Conservation (phyloP, 2,113 vertebrate species). For the Speoplatyrhinus poulsoni region DNA sequence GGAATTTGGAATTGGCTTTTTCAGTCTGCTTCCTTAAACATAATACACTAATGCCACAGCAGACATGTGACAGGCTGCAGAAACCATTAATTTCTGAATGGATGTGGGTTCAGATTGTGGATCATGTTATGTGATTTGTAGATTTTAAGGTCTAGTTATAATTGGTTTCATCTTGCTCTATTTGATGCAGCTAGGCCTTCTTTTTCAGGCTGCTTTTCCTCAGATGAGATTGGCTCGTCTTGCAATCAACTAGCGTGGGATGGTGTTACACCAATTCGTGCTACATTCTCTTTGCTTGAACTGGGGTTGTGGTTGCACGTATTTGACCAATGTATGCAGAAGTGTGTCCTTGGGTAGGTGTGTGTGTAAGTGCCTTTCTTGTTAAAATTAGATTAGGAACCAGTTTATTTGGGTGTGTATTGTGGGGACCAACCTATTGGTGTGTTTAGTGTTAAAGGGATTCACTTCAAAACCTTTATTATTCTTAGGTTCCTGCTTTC, state of each 20-base stretch:
- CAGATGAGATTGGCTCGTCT: neutral
- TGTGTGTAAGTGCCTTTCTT: no score
- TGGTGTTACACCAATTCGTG: constrained; percentile 3
- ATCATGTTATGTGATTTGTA: neutral
- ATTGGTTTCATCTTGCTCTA: neutral
- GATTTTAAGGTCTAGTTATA: neutral
- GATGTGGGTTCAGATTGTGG: neutral
- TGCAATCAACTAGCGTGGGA: neutral
- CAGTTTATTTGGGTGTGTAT: no score
- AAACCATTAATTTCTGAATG: neutral
- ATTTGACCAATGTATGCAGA: neutral
- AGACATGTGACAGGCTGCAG: neutral
- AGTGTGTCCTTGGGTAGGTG: neutral
- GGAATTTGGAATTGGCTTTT: constrained; percentile 3
- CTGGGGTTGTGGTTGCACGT: neutral
- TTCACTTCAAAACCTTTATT: no score
- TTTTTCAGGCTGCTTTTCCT: neutral
- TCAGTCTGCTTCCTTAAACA: constrained; percentile 12
- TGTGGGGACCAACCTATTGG: no score
- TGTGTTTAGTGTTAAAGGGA: no score
- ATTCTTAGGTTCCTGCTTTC: no score
- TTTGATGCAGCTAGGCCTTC: neutral
- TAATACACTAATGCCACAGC: neutral
- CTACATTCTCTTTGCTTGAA: neutral
- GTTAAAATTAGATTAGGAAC: no score